Conservation (phyloP, 2,888 invertebrate species). For the Apodemia arnacis region DNA sequence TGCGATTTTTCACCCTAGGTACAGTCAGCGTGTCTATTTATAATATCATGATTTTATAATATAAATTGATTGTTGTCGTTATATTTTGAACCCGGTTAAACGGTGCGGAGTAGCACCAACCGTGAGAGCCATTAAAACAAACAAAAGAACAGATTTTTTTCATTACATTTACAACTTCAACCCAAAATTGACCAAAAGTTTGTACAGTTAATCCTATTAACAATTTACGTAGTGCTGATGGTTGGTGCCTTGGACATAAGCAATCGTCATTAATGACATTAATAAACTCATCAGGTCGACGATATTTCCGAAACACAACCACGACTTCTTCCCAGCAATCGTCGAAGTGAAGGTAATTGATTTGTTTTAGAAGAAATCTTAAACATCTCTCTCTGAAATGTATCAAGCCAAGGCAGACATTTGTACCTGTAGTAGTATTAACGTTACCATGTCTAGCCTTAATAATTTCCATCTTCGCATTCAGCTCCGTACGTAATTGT, state of each 20-base stretch:
- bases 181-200: too few species aligned
- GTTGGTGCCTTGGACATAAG: background rate
- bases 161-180: too few species aligned
- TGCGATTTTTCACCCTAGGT: slow-evolving; percentile 26
- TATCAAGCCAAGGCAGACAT: background rate
- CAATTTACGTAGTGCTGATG: slow-evolving; percentile 9
- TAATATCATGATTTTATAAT: background rate
- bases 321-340: background rate
- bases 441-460: background rate
- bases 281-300: background rate
- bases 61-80: background rate
- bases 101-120: background rate
- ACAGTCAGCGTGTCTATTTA: background rate
- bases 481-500: background rate
- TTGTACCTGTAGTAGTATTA: slow-evolving; percentile 2
- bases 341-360: background rate
- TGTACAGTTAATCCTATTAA: background rate
- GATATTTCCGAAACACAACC: background rate
- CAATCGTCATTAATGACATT: slow-evolving; percentile 2
- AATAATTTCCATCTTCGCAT: slow-evolving; percentile 3
- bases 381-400: slow-evolving; percentile 6
- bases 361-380: background rate
- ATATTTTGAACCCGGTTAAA: slow-evolving; percentile 10
- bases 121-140: background rate
- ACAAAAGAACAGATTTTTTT: too few species aligned